Conservation (phyloP, 2,888 invertebrate genomes). For the Polyploca ridens region DNA sequence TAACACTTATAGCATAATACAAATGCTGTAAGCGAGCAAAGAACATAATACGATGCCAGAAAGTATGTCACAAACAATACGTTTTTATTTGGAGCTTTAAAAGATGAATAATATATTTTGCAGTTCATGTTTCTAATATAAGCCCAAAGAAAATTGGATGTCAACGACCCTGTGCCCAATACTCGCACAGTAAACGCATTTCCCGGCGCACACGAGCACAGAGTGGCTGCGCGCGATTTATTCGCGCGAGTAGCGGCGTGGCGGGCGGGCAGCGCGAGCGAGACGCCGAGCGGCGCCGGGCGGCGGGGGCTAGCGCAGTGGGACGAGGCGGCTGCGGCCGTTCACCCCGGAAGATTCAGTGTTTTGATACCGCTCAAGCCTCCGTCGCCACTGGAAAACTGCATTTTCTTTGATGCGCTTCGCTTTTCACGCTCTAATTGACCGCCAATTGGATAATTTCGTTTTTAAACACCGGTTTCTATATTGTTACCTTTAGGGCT, state of each 20-base stretch:
- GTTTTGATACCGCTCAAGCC: slow-evolving; percentile 83
- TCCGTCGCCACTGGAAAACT: slow-evolving; percentile 76
- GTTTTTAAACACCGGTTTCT: slow-evolving; percentile 39
- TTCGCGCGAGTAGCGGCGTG: slow-evolving; percentile 56
- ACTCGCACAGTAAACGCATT: slow-evolving; percentile 81
- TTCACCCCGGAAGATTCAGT: slow-evolving; percentile 84
- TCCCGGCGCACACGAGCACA: slow-evolving; percentile 71
- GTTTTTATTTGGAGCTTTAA: slow-evolving; percentile 7
- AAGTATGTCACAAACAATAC: slow-evolving; percentile 3
- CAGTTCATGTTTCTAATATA: slow-evolving; percentile 22
- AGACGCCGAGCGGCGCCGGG: slow-evolving; percentile 52
- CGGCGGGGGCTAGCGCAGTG: slow-evolving; percentile 64
- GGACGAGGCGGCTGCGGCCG: slow-evolving; percentile 67
- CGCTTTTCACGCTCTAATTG: slow-evolving; percentile 82
- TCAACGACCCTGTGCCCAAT: slow-evolving; percentile 81
- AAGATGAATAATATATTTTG: slow-evolving; percentile 12
- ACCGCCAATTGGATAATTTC: slow-evolving; percentile 59
- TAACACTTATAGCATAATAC: slow-evolving; percentile 10
- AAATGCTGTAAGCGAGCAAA: slow-evolving; percentile 3
- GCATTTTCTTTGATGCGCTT: slow-evolving; percentile 81
- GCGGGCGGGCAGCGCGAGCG: slow-evolving; percentile 55
- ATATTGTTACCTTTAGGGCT: not conserved
- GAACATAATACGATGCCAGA: not conserved
- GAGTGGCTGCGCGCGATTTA: slow-evolving; percentile 71
- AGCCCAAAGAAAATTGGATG: slow-evolving; percentile 67